Conservation (phyloP, 2,113 vertebrate genomes). For the Prunella fulvescens region DNA sequence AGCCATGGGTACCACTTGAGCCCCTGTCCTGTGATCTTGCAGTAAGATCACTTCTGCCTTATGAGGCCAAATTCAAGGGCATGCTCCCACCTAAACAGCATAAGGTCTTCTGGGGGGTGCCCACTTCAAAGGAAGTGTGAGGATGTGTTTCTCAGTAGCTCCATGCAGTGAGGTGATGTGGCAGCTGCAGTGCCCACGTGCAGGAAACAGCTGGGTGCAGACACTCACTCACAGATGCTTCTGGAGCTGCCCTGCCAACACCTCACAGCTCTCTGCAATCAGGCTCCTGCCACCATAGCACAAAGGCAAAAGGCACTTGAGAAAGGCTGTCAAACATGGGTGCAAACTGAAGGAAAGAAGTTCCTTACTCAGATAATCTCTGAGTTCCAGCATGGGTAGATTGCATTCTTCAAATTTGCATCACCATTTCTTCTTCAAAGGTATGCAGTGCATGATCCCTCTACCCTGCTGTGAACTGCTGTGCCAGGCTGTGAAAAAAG, state of each 20-base stretch:
- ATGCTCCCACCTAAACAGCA: background rate
- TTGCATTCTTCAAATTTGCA: background rate
- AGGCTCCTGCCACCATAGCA: background rate
- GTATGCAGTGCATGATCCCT: background rate
- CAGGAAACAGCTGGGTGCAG: background rate
- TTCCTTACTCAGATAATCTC: background rate
- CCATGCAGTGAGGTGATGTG: rapidly evolving
- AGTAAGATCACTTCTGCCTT: background rate
- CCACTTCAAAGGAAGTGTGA: background rate
- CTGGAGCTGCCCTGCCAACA: background rate
- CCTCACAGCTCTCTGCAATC: background rate
- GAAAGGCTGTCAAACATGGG: background rate
- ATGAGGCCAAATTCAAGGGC: background rate
- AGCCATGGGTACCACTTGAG: background rate
- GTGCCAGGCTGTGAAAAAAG: background rate
- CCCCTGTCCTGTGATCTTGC: background rate
- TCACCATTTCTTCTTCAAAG: background rate
- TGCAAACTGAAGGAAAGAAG: background rate
- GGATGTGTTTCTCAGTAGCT: background rate
- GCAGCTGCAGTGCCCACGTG: background rate
- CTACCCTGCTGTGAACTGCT: background rate
- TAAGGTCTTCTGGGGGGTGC: background rate
- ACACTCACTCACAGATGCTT: background rate
- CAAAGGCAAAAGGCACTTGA: background rate
- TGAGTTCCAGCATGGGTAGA: background rate